Evolutionary conservation across 2,888 invertebrate genomes (phyloP).

Genomic region (Laspeyria flexula): DNA sequence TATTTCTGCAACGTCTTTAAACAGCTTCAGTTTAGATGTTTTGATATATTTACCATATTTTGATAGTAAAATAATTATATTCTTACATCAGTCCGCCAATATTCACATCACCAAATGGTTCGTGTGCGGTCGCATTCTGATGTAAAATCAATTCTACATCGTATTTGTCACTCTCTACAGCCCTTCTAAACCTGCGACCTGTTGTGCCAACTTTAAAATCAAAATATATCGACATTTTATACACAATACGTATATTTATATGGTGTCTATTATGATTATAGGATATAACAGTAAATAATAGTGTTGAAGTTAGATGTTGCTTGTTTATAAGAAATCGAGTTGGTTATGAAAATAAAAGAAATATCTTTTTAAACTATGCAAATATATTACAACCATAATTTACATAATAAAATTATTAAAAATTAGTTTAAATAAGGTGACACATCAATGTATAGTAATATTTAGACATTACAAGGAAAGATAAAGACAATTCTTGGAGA

Average conservation of each 20-base stretch:
- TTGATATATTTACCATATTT: no score
- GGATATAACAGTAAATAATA: no score
- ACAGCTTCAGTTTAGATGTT: no score
- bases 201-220: slow-evolving; percentile 65
- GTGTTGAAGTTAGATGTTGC: no score
- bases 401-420: slow-evolving; percentile 58
- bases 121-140: slow-evolving; percentile 42
- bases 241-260: neutral
- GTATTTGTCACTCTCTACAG: slow-evolving; percentile 68
- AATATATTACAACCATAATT: slow-evolving; percentile 78
- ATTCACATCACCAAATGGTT: slow-evolving; percentile 61
- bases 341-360: slow-evolving; percentile 53
- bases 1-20: no score
- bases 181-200: slow-evolving; percentile 69
- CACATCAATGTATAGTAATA: slow-evolving; percentile 26
- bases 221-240: slow-evolving; percentile 76
- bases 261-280: no score
- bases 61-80: no score
- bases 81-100: slow-evolving; percentile 74
- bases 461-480: slow-evolving; percentile 26
- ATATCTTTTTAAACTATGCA: slow-evolving; percentile 58
- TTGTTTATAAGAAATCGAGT: no score
- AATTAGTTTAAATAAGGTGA: slow-evolving; percentile 49
- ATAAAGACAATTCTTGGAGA: slow-evolving; percentile 15
- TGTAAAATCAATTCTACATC: slow-evolving; percentile 63